Evolutionary conservation across 2,797 vertebrate species (phyloP).

Genomic region (Dermochelys coriacea): DNA sequence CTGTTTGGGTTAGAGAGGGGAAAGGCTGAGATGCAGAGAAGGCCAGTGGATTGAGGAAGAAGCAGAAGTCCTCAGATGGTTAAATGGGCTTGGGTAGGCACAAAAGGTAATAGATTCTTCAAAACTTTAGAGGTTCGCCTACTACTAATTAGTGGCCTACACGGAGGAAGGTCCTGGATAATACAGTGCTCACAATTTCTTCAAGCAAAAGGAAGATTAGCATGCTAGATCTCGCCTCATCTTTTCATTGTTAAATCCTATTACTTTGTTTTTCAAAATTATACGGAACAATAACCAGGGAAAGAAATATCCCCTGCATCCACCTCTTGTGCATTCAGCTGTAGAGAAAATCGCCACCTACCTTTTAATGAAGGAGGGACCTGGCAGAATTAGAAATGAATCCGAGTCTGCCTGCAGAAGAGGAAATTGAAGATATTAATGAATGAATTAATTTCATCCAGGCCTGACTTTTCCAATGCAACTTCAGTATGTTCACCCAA

Average conservation of each 20-base stretch:
- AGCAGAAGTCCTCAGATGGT: background rate
- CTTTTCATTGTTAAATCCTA: background rate
- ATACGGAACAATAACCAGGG: background rate
- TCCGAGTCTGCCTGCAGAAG: background rate
- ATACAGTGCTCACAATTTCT: background rate
- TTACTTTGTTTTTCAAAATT: background rate
- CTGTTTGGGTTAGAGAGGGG: background rate
- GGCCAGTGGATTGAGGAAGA: background rate
- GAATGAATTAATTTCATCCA: background rate
- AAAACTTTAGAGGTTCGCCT: background rate
- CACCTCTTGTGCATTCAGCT: background rate
- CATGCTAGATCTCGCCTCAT: background rate
- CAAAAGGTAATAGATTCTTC: background rate
- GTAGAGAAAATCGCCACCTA: background rate
- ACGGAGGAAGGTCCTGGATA: background rate
- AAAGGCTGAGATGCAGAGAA: background rate
- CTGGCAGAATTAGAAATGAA: background rate
- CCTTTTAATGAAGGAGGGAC: background rate
- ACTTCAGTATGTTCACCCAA: background rate
- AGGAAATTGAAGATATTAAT: background rate
- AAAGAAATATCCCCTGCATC: background rate
- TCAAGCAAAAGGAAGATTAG: background rate
- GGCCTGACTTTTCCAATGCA: background rate
- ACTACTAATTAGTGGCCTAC: background rate
- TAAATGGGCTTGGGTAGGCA: fast-evolving